phyloP scores from a whole-genome alignment of 2,113 vertebrate genomes.

The Eupsittula cactorum region DNA sequence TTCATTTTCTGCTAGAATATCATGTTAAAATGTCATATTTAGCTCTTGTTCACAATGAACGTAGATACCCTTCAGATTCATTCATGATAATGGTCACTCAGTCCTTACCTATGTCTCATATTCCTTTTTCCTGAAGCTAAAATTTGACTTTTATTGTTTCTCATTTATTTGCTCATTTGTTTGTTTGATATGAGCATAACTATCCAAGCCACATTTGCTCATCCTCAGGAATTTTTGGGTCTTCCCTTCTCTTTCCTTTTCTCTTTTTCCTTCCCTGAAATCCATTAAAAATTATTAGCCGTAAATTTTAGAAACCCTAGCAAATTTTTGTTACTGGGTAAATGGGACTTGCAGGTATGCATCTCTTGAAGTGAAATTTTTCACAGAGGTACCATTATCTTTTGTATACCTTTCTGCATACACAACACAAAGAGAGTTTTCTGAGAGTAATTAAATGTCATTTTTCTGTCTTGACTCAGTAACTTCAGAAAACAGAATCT shows the following conservation, averaged over 20 bases:
- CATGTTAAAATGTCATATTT: not conserved
- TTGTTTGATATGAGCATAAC: not conserved
- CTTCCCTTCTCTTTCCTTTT: not conserved
- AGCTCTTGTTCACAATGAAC: not conserved
- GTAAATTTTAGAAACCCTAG: not conserved
- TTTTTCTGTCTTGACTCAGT: not conserved
- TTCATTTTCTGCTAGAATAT: not conserved
- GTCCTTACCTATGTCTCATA: not conserved
- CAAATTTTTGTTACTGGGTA: not conserved
- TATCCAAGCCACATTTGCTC: not conserved
- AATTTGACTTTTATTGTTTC: not conserved
- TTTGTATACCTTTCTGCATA: not conserved
- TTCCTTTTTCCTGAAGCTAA: not conserved
- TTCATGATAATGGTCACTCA: not conserved
- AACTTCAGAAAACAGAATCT: not conserved
- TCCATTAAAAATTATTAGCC: not conserved
- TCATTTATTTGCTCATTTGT: not conserved
- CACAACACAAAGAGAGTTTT: not conserved
- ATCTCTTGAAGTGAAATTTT: not conserved
- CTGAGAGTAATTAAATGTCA: not conserved
- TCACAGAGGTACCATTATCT: not conserved
- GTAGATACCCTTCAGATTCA: not conserved
- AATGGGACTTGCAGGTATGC: not conserved
- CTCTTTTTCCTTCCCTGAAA: not conserved
- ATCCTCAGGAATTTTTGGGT: not conserved